Base-by-base conservation (phyloP, 2,888 invertebrate genomes). In the Scaptomyza polygonia region DNA sequence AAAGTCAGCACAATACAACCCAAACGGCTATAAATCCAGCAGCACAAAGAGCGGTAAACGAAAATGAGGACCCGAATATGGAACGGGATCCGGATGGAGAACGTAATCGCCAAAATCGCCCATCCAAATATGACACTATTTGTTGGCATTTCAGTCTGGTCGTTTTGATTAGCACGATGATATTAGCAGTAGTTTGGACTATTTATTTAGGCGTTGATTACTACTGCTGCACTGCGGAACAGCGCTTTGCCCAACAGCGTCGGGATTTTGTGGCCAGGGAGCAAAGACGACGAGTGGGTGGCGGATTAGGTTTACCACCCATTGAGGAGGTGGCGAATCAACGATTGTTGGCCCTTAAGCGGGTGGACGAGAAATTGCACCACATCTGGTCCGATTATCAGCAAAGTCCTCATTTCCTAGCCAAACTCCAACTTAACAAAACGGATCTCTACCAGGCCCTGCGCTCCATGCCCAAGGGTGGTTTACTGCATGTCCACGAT, bases 381-480 rank as follows among this genome's bases (percentile, higher is more conserved):
- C 40, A 44, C 2, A 57, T 66, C 6, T 78, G 77, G 72, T 27
- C 16, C 5, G 45, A 64, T 3, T 79, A 72, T 45, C 67, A 68
- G 14, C 63, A 67, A 0, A 32, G 59, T 2, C 59, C 73, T 0
- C 70, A 76, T 11, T 79, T 71, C 18, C 65, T 83, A 0, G 40
- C 44, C 11, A 59, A 55, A 14, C 56, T 68, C 7, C 56, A 65
- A 9, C 54, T 83, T 5, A 65, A 67, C n/a, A 53, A 93, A 9
- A 82, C 96, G 0, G 92, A 93, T 75, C 93, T 96, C 0, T 96
- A 94, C 82, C 89, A 93, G 64, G 92, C 95, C 5, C 93, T 96
- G 14, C 92, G 93, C 56, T 91, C 91, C 47, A 93, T 96, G 92
- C 96, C 96, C 0, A 96, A 96, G 91, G 96, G 95, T 7, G 94